Evolutionary conservation across 2,888 invertebrate species (phyloP), one percentile per base, ranked within the genome.

Genomic region (Metopia argyrocephala): DNA sequence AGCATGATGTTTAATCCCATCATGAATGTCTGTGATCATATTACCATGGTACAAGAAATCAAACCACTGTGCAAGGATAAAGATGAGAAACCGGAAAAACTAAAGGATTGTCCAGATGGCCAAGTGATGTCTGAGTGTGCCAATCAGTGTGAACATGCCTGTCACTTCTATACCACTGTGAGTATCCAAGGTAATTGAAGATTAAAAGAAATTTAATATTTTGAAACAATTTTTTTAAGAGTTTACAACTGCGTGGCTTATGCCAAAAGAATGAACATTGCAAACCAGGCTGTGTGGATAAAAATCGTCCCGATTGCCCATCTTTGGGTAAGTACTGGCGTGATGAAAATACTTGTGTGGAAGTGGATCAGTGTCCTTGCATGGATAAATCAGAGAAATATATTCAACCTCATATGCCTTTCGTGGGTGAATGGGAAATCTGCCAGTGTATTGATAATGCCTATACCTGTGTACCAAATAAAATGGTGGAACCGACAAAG

Each of bases 361-460:
- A 93, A 0, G 87, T 92, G 15, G 92, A 93, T 48, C 94, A 96
- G 86, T 97, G 97, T 86, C 93, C 95, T 12, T 97, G 97, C 87
- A 91, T 92, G 75, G 93, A 94, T 50, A 91, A 92, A 15, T 89
- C 93, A 18, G 95, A 95, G 23, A 90, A 92, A 59, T 91, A 93
- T 9, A 91, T 96, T 2, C 90, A 95, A 93, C 96, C 97, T 0
- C 94, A 95, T 20, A 93, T 93, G 66, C 92, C 94, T 1, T 88
- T 89, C 5, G 57, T 86, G 0, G 86, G 85, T 1, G 93, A 93
- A 0, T 95, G 95, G 86, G 92, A 93, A 85, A 92, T 93, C 15
- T 97, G 97, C 86, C 96, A 96, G 85, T 97, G 97, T 85, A 91
- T 95, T 6, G 93, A 95, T 86, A 96, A 97, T 89, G 92, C 92